phyloP scores from a whole-genome alignment of 2,797 vertebrate genomes.

The Lepus townsendii region DNA sequence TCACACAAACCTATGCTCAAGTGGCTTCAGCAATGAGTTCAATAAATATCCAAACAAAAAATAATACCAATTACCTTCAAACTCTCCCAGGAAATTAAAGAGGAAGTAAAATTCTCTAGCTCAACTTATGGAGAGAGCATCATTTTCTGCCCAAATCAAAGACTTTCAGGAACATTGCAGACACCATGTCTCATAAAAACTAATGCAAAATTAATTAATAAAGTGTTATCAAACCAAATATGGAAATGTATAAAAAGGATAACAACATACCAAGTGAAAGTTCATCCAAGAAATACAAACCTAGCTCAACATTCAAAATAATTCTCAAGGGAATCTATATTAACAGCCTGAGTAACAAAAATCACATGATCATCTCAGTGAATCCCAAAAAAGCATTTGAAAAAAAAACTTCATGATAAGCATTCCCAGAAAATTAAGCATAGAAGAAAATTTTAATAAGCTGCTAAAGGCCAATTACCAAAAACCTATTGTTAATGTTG shows the following conservation, averaged over 20 bases:
- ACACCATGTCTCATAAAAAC: background rate
- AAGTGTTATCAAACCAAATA: background rate
- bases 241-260: background rate
- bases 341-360: background rate
- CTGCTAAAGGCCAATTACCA: background rate
- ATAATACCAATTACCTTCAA: background rate
- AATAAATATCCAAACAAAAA: background rate
- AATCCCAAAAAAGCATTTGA: background rate
- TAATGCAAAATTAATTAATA: background rate
- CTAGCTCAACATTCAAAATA: background rate
- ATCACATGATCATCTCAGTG: background rate
- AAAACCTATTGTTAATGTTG: background rate
- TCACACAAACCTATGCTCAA: background rate
- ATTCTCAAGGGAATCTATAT: slow-evolving; percentile 8
- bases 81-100: background rate
- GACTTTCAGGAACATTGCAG: background rate
- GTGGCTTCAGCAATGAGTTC: background rate
- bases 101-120: background rate
- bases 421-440: background rate
- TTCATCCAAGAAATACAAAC: background rate
- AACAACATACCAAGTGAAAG: background rate
- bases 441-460: background rate
- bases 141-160: background rate
- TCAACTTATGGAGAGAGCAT: background rate
- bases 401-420: background rate